Base-by-base conservation (phyloP, 64 coral and sea anemone species). In the Astreopora myriophthalma region DNA sequence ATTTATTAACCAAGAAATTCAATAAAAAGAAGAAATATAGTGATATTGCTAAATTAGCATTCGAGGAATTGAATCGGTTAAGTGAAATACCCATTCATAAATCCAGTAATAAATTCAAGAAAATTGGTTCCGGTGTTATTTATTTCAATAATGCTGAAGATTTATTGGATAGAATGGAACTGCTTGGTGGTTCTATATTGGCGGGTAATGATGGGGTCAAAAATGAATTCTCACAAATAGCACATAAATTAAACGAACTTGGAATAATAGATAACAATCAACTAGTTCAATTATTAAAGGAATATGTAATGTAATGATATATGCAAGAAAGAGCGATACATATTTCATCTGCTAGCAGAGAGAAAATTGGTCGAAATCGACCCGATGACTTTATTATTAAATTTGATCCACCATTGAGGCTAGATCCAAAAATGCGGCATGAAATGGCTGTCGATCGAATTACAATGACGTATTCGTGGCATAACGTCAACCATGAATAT, bases 201-300 rank as follows among this genome's bases (percentile, higher is more conserved):
- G 87, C 87, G 22, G 87, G 87, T 36, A 89, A 89, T 61, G 28
- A 89, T 89, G 58, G 9, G 24, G 85, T 89, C 0, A 89, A 79
- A 65, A 30, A 62, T 2, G 72, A 89, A 61, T 89, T 79, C 37
- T 28, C 36, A 7, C 48, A 78, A n/a, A 22, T 89, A 27, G 35
- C 42, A 1, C 69, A 89, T 1, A 32, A 9, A 1, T 75, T 34
- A 37, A 62, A 35, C 8, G 19, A 32, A 1, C 0, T 87, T 1
- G 26, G 25, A 2, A 1, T 20, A 26, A 46, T 26, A 1, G 49
- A 17, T 32, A 75, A 77, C 1, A 11, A 77, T 60, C 52, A 46
- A 46, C 30, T 65, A 20, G 78, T 39, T 34, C 6, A 63, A 2
- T 11, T 89, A 0, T 27, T 48, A 20, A 60, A n/a, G 25, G 75